Evolutionary conservation across 2,888 invertebrate species (phyloP), one percentile per base, ranked within the genome.

Genomic region (Smittia sp.): DNA sequence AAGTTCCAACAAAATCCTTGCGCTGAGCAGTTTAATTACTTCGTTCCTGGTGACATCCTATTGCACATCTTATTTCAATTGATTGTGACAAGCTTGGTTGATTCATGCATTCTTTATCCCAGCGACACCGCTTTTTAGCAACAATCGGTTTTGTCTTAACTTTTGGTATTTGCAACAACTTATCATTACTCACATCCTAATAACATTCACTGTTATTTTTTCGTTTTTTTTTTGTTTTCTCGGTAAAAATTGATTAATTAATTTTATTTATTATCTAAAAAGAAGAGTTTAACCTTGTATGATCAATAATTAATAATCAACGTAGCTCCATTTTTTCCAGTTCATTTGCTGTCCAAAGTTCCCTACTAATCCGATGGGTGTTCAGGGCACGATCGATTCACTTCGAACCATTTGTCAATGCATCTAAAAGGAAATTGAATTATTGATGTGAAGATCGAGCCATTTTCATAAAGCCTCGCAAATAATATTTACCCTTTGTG

Each of bases 361-460:
- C 77, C 77, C 79, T 82, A 84, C 87, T 89, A 96, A 86, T 97
- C 97, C 79, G 94, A 93, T 78, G 98, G 98, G 86, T 98, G 98
- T 85, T 98, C 98, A 73, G 98, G 98, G 86, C 98, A 98, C 80
- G 95, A 95, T 84, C 98, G 91, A 87, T 98, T 98, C 83, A 96
- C 93, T 85, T 96, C 94, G 86, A 98, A 98, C 98, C 98, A 98
- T 85, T 93, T 91, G 86, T 98, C 98, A 86, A 98, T 98, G 87
- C 98, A 98, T 84, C 96, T 98, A 87, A 46, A 15, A 46, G n/a
- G 2, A 46, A 46, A 11, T 9, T 11, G 38, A 38, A 38, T 38
- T 38, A 9, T 13, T 66, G 20, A 66, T 66, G 38, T 2, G 38
- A 52, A 46, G 38, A 9, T 54, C 54, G 54, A 41, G 9, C 41